Evolutionary conservation across 2,797 vertebrate genomes (phyloP), one percentile per base, ranked within the genome.

Genomic region (Erpetoichthys calabaricus): DNA sequence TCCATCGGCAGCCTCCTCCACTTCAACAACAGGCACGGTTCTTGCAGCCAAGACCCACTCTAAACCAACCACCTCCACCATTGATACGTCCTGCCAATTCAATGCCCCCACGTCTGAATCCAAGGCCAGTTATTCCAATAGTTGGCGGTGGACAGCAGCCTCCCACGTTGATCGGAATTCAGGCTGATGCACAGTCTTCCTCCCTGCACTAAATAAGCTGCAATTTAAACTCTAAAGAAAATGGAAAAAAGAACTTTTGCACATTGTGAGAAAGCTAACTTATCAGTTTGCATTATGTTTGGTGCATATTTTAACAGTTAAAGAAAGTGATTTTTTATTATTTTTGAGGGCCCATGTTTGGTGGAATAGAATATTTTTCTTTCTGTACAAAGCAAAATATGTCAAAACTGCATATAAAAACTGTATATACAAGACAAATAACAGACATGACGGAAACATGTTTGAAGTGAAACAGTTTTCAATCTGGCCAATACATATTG

Each of bases 21-120:
- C 90, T 96, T 1, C 95, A 96, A 70, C 95, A 97, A 68, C 95
- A 96, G 76, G 91, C 89, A 0, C 91, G 94, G 56, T 95, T 95
- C 72, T 82, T 91, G 58, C 93, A 95, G 74, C 92, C 92, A 51
- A 86, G 92, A 64, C 87, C 91, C 41, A 80, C 88, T 2, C 80
- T 93, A 5, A 91, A 95, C 65, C 94, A 97, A 76, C 93, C 92
- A 1, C 95, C 92, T 0, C 95, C 94, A 0, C 85, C 85, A 0
- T 90, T 98, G 64, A 95, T 96, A 66, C 91, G 94, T 56, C 95
- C 95, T 41, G 89, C 89, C 81, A 91, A 86, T 62, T 86, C 90
- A 9, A 73, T 89, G 75, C 93, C 92, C 1, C 95, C 95, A 2
- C 91, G 93, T 57, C 90, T 97, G 49, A 97, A 97, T 75, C 93